Evolutionary conservation across 30 jellyfish, hydroid and myxozoan genomes (phyloP).

Genomic region (Clytia hemisphaerica): DNA sequence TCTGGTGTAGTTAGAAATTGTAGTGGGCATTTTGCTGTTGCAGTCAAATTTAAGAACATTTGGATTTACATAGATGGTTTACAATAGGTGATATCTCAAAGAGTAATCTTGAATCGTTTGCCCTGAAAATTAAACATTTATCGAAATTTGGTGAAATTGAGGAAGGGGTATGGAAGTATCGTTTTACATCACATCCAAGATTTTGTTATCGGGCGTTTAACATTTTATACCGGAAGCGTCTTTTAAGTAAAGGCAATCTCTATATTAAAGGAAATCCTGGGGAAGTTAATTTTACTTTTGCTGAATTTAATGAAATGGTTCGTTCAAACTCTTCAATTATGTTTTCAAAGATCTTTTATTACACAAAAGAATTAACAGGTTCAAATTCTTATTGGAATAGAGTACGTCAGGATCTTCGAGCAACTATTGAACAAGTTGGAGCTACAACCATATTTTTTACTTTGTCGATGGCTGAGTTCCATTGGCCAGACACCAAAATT

Average conservation of each 20-base stretch:
- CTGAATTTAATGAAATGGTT: slow-evolving; percentile 11
- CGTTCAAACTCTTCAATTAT: not conserved
- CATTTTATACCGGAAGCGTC: too few species aligned
- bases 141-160: not conserved
- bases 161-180: not conserved
- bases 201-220: too few species aligned
- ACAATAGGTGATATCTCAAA: slow-evolving; percentile 9
- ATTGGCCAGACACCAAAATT: too few species aligned
- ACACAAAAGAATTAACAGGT: slow-evolving; percentile 11
- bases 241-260: not conserved
- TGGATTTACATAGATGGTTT: too few species aligned
- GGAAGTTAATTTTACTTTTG: not conserved
- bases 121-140: not conserved
- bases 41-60: too few species aligned
- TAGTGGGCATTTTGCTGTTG: too few species aligned
- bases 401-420: slow-evolving; percentile 11
- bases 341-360: slow-evolving; percentile 6
- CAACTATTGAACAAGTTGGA: slow-evolving; percentile 14
- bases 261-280: slow-evolving; percentile 10
- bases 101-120: slow-evolving; percentile 10
- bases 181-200: slow-evolving; percentile 16
- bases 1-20: too few species aligned
- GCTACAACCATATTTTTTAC: slow-evolving; percentile 41
- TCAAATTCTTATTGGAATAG: slow-evolving; percentile 22
- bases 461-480: slow-evolving; percentile 29